Conservation (phyloP, 2,888 invertebrate species). For the Apamea sordens region DNA sequence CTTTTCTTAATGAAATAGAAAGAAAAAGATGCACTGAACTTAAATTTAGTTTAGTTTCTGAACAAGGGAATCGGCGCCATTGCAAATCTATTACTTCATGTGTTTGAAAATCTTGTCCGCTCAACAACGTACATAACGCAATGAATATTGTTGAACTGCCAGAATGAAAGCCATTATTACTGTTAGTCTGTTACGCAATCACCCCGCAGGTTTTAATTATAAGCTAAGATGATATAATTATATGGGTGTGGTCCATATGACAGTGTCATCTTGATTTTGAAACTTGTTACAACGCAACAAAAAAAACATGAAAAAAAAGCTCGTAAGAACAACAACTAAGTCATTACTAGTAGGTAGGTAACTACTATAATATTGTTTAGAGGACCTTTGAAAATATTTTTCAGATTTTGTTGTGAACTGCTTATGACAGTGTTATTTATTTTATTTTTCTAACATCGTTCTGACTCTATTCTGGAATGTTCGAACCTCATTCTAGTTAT, state of each 20-base stretch:
- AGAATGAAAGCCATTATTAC: too few relatives aligned
- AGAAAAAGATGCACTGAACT: too few relatives aligned
- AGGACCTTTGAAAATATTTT: neutral
- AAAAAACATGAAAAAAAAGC: neutral
- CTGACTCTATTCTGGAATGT: neutral
- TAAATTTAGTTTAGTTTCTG: too few relatives aligned
- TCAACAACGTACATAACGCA: too few relatives aligned
- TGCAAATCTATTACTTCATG: too few relatives aligned
- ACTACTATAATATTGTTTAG: constrained; percentile 3
- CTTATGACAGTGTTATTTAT: neutral
- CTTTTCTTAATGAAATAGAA: too few relatives aligned
- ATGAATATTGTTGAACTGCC: too few relatives aligned
- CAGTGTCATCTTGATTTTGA: constrained; percentile 8
- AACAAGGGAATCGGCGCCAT: too few relatives aligned
- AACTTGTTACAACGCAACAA: constrained; percentile 1
- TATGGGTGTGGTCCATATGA: neutral
- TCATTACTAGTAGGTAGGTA: neutral
- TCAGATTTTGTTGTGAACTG: neutral
- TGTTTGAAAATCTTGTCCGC: too few relatives aligned
- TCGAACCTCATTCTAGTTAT: neutral
- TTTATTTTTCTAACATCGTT: neutral
- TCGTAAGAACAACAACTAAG: neutral
- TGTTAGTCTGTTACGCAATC: neutral
- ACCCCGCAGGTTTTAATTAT: neutral
- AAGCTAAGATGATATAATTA: neutral